Conservation (phyloP, 1,140 invertebrate genomes). For the Drosophila arawakana region DNA sequence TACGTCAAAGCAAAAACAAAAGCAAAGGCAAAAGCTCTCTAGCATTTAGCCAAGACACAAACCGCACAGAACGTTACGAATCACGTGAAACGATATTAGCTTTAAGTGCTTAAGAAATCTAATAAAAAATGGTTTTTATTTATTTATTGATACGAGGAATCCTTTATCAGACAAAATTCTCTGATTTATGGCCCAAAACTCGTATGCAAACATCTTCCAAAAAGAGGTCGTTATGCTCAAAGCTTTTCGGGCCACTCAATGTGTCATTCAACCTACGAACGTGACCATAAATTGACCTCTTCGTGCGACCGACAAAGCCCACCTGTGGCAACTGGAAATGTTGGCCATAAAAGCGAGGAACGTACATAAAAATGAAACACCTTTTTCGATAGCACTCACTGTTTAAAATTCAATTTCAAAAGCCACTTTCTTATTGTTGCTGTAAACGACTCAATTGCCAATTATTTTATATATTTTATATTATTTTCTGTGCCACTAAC, state of each 20-base stretch:
- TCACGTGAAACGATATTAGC: slow-evolving; percentile 19
- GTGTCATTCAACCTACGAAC: slow-evolving; percentile 55
- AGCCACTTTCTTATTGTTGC: slow-evolving; percentile 38
- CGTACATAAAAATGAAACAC: slow-evolving; percentile 53
- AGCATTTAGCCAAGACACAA: slow-evolving; percentile 38
- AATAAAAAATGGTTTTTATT: background rate
- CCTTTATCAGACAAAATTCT: too few species aligned
- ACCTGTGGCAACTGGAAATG: slow-evolving; percentile 62
- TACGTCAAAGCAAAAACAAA: background rate
- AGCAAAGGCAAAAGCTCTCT: slow-evolving; percentile 6
- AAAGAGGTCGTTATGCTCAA: background rate
- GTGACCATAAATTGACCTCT: slow-evolving; percentile 72
- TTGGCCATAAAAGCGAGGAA: slow-evolving; percentile 51
- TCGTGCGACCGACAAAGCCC: slow-evolving; percentile 43
- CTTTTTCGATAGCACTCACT: slow-evolving; percentile 26
- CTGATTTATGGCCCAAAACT: background rate
- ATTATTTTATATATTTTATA: slow-evolving; percentile 55
- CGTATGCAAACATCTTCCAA: slow-evolving; percentile 10
- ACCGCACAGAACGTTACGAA: slow-evolving; percentile 29
- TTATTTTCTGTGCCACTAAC: background rate
- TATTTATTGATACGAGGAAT: too few species aligned
- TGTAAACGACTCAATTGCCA: slow-evolving; percentile 75
- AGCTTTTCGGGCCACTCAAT: slow-evolving; percentile 10
- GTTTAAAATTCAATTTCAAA: slow-evolving; percentile 58
- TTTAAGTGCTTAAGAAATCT: slow-evolving; percentile 4